Base-by-base conservation (phyloP, 1,140 invertebrate species). In the Dufourea novaeangliae region DNA sequence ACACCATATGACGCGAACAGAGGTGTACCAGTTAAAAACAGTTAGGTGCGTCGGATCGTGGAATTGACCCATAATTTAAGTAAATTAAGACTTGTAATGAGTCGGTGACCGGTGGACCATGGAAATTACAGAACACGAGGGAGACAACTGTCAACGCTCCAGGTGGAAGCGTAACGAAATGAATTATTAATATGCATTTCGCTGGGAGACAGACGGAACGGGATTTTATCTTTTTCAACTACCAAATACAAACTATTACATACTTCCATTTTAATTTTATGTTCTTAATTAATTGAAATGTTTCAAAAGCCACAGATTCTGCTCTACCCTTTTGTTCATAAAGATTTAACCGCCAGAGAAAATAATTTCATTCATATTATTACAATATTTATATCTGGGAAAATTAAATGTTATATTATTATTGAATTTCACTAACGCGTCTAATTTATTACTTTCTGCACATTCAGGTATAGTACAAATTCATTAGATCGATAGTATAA, bases 51-150 rank as follows among this genome's bases (percentile, higher is more conserved):
- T 27, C 7, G 46, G 14, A 22, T 22, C 20, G 50, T 17, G 17
- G 37, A n/a, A n/a, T 29, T 10, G 17, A 11, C 27, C 27, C 22
- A 20, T 39, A 22, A 52, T 64, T 73, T 63, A 46, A 27, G 25
- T 25, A 62, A 34, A 72, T 57, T 73, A 44, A n/a, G 29, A 17
- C 20, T 34, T 52, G 17, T 39, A 73, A 73, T 73, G 57, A 73
- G 44, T 52, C 44, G 20, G 70, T 73, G 29, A 59, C 44, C 32
- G 44, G 12, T 20, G 22, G 70, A 54, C 59, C 70, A 52, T 73
- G 70, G 22, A 64, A 64, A 73, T 34, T 63, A 63, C 22, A n/a
- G 39, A 17, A 37, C 44, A 37, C 14, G 12, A 25, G 25, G 25
- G 22, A 62, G 57, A 20, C 59, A 54, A 54, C 59, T 73, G 70